Evolutionary conservation across 2,113 vertebrate species (phyloP).

Genomic region (Tichodroma muraria): DNA sequence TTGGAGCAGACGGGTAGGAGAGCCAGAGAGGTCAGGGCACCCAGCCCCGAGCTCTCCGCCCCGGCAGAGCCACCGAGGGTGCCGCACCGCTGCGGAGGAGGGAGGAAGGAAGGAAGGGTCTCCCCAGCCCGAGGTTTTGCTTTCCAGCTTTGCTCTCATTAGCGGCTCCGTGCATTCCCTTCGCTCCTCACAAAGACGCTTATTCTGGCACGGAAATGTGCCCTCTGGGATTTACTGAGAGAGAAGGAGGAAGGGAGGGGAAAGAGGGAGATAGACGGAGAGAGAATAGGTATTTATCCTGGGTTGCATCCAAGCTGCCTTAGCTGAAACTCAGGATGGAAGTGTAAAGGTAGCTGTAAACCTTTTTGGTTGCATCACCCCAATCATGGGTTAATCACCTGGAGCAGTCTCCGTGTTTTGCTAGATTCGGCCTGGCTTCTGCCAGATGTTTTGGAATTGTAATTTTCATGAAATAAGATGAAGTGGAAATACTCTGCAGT

Average conservation of each 20-base stretch:
- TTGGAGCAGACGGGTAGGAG: background rate
- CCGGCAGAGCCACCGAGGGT: background rate
- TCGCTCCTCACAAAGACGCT: conserved; percentile 7
- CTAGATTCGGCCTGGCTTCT: background rate
- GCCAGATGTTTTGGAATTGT: background rate
- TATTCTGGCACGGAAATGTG: conserved; percentile 24
- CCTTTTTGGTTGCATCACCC: background rate
- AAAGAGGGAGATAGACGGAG: background rate
- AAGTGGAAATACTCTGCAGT: background rate
- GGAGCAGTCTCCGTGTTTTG: background rate
- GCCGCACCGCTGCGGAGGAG: background rate
- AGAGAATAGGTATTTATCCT: background rate
- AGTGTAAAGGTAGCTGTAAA: background rate
- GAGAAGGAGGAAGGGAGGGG: background rate
- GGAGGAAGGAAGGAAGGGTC: background rate
- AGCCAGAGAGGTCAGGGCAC: background rate
- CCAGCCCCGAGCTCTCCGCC: background rate
- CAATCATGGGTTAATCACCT: background rate
- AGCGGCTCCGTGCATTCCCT: background rate
- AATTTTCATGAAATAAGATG: background rate
- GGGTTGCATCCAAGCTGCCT: background rate
- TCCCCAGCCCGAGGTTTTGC: background rate
- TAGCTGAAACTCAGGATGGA: background rate
- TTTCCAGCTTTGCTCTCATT: conserved; percentile 21
- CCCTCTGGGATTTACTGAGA: background rate